Conservation (phyloP, 2,113 vertebrate genomes). For the Oenanthe melanoleuca region DNA sequence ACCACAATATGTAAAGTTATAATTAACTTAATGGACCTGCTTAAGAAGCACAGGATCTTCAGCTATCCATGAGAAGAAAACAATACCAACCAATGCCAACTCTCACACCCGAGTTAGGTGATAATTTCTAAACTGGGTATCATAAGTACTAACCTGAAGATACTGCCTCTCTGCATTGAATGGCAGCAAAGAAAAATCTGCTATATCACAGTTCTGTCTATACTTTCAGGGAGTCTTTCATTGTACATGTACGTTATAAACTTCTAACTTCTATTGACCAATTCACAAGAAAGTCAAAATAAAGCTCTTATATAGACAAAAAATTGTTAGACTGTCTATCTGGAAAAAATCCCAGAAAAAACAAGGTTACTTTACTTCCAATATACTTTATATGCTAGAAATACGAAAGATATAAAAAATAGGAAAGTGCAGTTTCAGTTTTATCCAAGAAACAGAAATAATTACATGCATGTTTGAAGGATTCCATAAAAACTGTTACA, state of each 20-base stretch:
- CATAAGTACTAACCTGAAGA: neutral
- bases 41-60: neutral
- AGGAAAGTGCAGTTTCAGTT: neutral
- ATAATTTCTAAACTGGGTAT: neutral
- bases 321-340: neutral
- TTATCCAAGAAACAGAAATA: neutral
- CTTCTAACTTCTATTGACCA: neutral
- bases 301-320: neutral
- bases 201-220: neutral
- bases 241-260: neutral
- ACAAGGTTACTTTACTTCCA: neutral
- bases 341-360: neutral
- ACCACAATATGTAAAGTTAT: neutral
- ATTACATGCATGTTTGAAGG: neutral
- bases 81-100: rapidly evolving
- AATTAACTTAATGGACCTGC: neutral
- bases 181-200: neutral
- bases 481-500: neutral
- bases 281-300: neutral
- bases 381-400: neutral
- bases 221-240: neutral
- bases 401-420: neutral
- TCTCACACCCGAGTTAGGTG: neutral
- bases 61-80: neutral
- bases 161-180: neutral